phyloP scores from a whole-genome alignment of 2,113 vertebrate genomes.

The Pelvicachromis taeniatus region DNA sequence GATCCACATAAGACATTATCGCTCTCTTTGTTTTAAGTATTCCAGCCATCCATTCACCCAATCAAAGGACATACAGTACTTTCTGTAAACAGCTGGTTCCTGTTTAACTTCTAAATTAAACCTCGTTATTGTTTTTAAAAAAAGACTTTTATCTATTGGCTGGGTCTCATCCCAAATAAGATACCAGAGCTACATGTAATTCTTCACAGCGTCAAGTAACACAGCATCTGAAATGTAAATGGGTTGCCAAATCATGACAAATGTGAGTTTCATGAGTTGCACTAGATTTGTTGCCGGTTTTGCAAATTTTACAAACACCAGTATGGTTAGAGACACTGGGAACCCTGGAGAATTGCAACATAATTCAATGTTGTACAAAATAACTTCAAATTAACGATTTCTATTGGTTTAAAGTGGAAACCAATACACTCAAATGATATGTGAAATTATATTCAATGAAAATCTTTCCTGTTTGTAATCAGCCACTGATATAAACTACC shows the following conservation, averaged over 20 bases:
- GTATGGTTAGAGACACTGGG: background rate
- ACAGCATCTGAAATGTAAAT: constrained; percentile 10
- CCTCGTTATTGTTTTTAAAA: background rate
- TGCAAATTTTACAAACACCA: background rate
- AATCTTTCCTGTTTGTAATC: background rate
- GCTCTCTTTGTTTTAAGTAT: constrained; percentile 17
- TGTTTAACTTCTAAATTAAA: background rate
- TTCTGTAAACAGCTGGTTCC: background rate
- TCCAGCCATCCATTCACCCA: constrained; percentile 22
- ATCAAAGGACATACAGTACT: constrained; percentile 32
- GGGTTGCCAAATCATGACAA: background rate
- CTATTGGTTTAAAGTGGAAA: constrained; percentile 2
- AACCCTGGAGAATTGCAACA: background rate
- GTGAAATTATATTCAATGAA: background rate
- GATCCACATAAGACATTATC: constrained; percentile 34
- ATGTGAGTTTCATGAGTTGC: background rate
- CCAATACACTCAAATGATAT: background rate
- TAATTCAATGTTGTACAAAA: background rate
- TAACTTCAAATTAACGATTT: background rate
- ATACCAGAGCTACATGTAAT: constrained; percentile 12
- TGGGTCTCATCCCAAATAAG: background rate
- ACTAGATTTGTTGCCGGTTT: background rate
- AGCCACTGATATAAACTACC: constrained; percentile 15
- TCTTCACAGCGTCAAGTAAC: constrained; percentile 12
- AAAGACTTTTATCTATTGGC: background rate